A percentile compares a stretch with the other conserved stretches of the same genome.
Evolutionary conservation across 2,888 invertebrate species (phyloP).

Genomic region (Drosophila ochracea): DNA sequence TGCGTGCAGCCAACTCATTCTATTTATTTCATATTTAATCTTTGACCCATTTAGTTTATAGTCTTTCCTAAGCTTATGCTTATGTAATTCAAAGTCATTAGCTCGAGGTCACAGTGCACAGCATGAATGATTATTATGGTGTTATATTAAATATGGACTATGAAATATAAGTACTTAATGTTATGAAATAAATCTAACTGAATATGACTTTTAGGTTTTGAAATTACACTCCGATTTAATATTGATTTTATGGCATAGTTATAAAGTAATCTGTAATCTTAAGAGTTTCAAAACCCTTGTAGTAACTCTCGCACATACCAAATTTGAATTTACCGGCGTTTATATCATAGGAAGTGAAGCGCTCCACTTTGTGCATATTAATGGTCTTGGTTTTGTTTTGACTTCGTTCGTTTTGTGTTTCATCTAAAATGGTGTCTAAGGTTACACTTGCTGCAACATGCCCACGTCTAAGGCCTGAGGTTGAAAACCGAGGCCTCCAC

Average conservation of each 20-base stretch:
- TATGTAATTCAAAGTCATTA: background rate
- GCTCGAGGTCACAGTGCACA: background rate
- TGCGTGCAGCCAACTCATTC: background rate
- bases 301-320: background rate
- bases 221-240: background rate
- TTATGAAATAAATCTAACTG: background rate
- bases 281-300: background rate
- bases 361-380: background rate
- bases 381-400: slow-evolving; percentile 2
- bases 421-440: slow-evolving; percentile 41
- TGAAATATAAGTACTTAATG: background rate
- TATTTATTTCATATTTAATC: background rate
- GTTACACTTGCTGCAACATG: slow-evolving; percentile 38
- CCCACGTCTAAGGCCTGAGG: slow-evolving; percentile 35
- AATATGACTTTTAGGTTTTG: background rate
- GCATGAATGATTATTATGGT: background rate
- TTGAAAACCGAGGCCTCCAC: slow-evolving; percentile 23
- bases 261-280: background rate
- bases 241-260: background rate
- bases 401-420: slow-evolving; percentile 10
- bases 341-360: background rate
- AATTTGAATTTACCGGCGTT: background rate
- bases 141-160: background rate
- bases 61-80: background rate
- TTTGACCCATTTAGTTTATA: background rate